Base-by-base conservation (phyloP, 2,888 invertebrate species). In the Ophonus ardosiacus region DNA sequence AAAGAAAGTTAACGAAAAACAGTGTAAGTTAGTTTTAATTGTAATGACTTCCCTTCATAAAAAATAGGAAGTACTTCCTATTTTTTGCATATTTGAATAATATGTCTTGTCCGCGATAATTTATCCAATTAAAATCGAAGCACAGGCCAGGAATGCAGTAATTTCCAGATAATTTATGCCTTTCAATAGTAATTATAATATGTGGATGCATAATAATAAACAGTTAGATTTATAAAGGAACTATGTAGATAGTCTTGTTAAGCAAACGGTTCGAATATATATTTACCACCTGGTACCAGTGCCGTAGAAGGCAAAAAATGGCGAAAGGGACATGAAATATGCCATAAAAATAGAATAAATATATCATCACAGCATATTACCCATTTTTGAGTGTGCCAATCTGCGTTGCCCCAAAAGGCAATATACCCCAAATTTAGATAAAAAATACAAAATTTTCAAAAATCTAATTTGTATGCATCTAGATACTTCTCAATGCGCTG, bases 211-310 rank as follows among this genome's bases (percentile, higher is more conserved):
- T 76, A 74, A 74, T 21, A 74, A 51, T 18, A 57, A 56, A 78
- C 78, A 78, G 78, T 78, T 78, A 78, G 24, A 76, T 38, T 10
- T 63, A 21, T 78, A 56, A 78, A 78, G 76, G 76, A 78, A 78
- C 76, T 38, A n/a, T 61, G 21, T 76, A 21, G 40, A 57, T 78
- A 8, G 51, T 15, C n/a, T 78, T 78, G 57, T 74, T 43, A 43
- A 74, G 10, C 63, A 7, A 68, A 38, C 68, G 38, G 38, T 68
- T 68, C 31, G 15, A 74, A 74, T 43, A 43, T 43, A 43, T 21
- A 51, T 21, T 17, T 7, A 74, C 74, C 74, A 74, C 51, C 74
- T 51, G 74, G 74, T 18, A 43, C 74, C 74, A 74, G 74, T 51
- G 74, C 6, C 74, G 74, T 51, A 51, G 13, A 8, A 51, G 0